Evolutionary conservation across 2,888 invertebrate genomes (phyloP).

Genomic region (Cephus pygmeus): DNA sequence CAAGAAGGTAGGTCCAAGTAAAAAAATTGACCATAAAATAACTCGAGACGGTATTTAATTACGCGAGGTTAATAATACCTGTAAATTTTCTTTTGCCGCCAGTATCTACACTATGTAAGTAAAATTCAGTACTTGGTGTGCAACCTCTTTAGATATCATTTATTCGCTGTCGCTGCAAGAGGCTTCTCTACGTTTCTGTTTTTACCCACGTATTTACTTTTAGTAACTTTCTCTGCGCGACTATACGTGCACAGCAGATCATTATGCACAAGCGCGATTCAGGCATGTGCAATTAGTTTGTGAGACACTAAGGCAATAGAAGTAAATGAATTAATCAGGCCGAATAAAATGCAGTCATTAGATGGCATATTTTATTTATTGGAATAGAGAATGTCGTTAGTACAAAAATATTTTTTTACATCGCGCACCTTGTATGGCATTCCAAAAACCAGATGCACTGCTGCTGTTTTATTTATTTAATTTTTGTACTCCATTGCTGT

Average conservation of each 20-base stretch:
- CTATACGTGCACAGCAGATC: neutral
- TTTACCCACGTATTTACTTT: neutral
- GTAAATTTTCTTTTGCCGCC: constrained; percentile 63
- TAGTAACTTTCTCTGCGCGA: neutral
- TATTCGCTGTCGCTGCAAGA: constrained; percentile 10
- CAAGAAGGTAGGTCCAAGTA: constrained; percentile 75
- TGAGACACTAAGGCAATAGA: neutral
- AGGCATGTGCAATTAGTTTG: neutral
- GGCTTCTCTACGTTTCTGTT: neutral
- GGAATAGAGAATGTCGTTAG: neutral
- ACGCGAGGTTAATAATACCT: constrained; percentile 71
- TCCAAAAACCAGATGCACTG: neutral
- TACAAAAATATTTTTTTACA: neutral
- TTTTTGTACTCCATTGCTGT: neutral
- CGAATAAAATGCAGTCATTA: neutral
- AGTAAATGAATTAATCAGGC: neutral
- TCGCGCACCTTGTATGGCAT: neutral
- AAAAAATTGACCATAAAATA: constrained; percentile 15
- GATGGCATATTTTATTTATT: neutral
- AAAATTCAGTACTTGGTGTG: constrained; percentile 62
- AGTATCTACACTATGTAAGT: constrained; percentile 72
- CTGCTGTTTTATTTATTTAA: neutral
- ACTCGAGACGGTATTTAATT: neutral
- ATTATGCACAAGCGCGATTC: neutral
- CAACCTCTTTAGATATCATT: constrained; percentile 44